Base-by-base conservation (phyloP, 2,797 vertebrate genomes). In the Ctenopoma multispine region DNA sequence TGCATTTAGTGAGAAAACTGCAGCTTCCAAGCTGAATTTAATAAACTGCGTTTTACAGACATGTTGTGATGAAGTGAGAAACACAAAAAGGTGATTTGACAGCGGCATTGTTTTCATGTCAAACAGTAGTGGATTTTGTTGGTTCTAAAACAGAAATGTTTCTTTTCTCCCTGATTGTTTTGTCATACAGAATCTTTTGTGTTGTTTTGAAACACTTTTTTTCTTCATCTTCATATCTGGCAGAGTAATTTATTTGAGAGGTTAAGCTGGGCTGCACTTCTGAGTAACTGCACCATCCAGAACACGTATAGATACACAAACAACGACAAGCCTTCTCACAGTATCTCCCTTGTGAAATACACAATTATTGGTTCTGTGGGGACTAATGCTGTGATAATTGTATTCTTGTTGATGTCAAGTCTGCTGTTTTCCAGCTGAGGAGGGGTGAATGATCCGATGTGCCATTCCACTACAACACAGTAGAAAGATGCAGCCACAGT, bases 181-280 rank as follows among this genome's bases (percentile, higher is more conserved):
- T 77, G 36, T 63, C 29, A n/a, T 21, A 27, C 20, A n/a, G 13
- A 49, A 47, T 51, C 14, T 57, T 51, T 34, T 44, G 23, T 72
- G n/a, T 53, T 64, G 41, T 56, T 50, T 15, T 47, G n/a, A 59
- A 44, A 50, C 27, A 40, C n/a, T n/a, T 34, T 3, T 54, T 62
- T 75, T 47, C 62, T 59, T 15, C 15, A 3, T 15, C 27, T 64
- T 54, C 14, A 17, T 20, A 24, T 40, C 61, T 63, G 74, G 44
- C 58, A 75, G 48, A 44, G 21, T 65, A 46, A 73, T 75, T 73
- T 81, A 68, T 84, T 63, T 77, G 59, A 61, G 62, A 60, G 57
- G 44, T 44, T n/a, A n/a, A n/a, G n/a, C n/a, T n/a, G n/a, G n/a
- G n/a, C n/a, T n/a, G n/a, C n/a, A n/a, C n/a, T n/a, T n/a, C n/a